These are phyloP conservation scores for Acipenser ruthenus DNA, from an alignment of 2,797 vertebrate species.

Conservation along the genomic window DNA sequence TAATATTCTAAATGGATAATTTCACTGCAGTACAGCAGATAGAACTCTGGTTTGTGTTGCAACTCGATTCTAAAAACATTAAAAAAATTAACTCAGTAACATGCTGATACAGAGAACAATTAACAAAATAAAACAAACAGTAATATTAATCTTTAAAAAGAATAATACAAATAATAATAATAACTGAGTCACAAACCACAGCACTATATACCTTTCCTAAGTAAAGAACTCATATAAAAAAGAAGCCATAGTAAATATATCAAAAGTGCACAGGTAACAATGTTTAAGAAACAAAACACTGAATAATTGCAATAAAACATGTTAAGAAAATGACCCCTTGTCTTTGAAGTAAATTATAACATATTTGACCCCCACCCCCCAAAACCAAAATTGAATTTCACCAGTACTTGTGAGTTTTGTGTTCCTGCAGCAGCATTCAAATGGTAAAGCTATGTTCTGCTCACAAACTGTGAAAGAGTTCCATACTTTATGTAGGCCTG, in stretches of 20 bases:
- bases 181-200: slow-evolving; percentile 60
- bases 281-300: slow-evolving; percentile 31
- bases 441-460: slow-evolving; percentile 43
- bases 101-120: slow-evolving; percentile 40
- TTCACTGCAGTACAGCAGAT: slow-evolving; percentile 54
- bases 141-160: slow-evolving; percentile 24
- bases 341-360: slow-evolving; percentile 33
- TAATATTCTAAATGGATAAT: slow-evolving; percentile 40
- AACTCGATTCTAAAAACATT: slow-evolving; percentile 38
- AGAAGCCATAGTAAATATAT: slow-evolving; percentile 65
- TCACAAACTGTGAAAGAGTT: slow-evolving; percentile 21
- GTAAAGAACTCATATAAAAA: slow-evolving; percentile 53
- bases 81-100: slow-evolving; percentile 39
- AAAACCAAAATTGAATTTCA: slow-evolving; percentile 26
- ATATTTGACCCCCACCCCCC: no score
- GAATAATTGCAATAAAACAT: slow-evolving; percentile 40
- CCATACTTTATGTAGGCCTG: slow-evolving; percentile 40
- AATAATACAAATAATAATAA: slow-evolving; percentile 25
- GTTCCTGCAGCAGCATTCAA: slow-evolving; percentile 64
- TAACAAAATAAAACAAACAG: slow-evolving; percentile 36
- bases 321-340: slow-evolving; percentile 39
- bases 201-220: slow-evolving; percentile 66
- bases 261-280: slow-evolving; percentile 85
- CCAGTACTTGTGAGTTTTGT: slow-evolving; percentile 68
- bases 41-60: slow-evolving; percentile 39